These are phyloP conservation scores for Scaeva pyrastri DNA, from an alignment of 2,888 invertebrate species.

Conservation along the genomic window DNA sequence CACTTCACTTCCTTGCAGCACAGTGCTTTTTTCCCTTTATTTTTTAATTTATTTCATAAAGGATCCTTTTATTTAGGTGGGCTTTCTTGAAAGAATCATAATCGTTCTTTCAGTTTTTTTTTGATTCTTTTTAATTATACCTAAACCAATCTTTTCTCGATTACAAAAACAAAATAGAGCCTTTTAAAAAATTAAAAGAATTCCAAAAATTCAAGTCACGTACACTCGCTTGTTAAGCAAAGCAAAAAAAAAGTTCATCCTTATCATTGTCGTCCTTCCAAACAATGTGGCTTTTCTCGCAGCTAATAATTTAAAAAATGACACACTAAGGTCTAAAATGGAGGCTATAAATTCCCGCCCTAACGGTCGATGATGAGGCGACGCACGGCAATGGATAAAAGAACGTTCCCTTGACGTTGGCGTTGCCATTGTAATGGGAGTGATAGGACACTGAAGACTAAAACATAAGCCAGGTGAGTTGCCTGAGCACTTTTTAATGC, in stretches of 20 bases:
- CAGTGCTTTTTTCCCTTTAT: conserved; percentile 28
- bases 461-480: conserved; percentile 40
- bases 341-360: conserved; percentile 24
- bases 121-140: conserved; percentile 43
- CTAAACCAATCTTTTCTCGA: no score
- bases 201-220: conserved; percentile 61
- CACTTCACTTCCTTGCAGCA: not conserved
- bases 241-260: conserved; percentile 45
- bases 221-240: conserved; percentile 38
- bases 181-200: conserved; percentile 29
- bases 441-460: conserved; percentile 19
- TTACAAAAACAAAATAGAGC: no score
- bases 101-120: conserved; percentile 2
- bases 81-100: not conserved
- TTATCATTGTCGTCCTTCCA: not conserved
- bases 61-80: conserved; percentile 9
- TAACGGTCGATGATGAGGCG: conserved; percentile 18
- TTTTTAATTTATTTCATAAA: conserved; percentile 41
- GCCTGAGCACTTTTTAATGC: conserved; percentile 69
- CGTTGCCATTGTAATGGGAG: conserved; percentile 55
- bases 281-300: conserved; percentile 42
- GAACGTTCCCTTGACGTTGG: conserved; percentile 21
- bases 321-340: conserved; percentile 26
- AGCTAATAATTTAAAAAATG: conserved; percentile 54
- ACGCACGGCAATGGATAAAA: not conserved